Evolutionary conservation across 2,113 vertebrate genomes (phyloP).

Genomic region (Vulpes lagopus): DNA sequence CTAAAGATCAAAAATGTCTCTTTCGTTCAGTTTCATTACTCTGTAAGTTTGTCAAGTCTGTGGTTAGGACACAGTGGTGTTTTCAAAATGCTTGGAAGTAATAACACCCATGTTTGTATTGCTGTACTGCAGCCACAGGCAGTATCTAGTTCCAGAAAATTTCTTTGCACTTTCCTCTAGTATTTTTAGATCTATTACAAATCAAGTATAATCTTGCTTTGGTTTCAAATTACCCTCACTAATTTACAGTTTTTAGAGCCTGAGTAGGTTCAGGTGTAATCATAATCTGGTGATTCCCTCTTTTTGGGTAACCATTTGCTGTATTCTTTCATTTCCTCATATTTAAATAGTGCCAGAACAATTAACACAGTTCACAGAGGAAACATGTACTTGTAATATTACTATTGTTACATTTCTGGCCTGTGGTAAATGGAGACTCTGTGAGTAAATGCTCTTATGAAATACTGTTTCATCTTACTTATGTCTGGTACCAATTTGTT

Average conservation of each 20-base stretch:
- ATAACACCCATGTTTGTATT: background rate
- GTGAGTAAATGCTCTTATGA: constrained; percentile 25
- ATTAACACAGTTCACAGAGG: background rate
- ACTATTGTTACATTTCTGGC: background rate
- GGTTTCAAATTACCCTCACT: constrained; percentile 16
- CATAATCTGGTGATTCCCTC: background rate
- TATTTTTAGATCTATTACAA: constrained; percentile 20
- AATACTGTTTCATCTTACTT: background rate
- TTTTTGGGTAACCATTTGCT: background rate
- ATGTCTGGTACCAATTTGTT: background rate
- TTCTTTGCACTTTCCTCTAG: background rate
- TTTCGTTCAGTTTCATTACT: constrained; percentile 31
- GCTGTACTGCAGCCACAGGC: background rate
- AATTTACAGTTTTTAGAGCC: constrained; percentile 44
- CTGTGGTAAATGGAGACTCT: constrained; percentile 9
- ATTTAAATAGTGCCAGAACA: constrained; percentile 55
- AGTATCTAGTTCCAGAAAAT: background rate
- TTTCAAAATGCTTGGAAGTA: background rate
- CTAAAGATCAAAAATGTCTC: background rate
- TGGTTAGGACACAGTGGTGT: background rate
- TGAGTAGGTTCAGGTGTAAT: background rate
- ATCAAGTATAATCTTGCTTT: background rate
- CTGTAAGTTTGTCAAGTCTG: background rate
- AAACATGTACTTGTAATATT: constrained; percentile 30
- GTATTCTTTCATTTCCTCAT: background rate